phyloP scores from a whole-genome alignment of 2,888 invertebrate species.

The Calameuta idolon region DNA sequence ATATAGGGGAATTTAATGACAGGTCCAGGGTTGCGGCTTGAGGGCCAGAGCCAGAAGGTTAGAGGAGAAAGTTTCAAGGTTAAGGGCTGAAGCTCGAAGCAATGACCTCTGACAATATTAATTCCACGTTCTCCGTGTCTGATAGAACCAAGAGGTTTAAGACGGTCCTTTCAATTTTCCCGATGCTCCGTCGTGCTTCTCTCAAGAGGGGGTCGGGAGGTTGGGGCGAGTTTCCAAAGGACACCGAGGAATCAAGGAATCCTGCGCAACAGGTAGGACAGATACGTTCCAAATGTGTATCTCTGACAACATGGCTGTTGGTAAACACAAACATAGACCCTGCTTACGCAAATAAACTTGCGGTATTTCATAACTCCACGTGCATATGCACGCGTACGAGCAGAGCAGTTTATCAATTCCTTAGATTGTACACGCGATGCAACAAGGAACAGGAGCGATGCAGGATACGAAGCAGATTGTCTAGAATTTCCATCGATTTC shows the following conservation, averaged over 20 bases:
- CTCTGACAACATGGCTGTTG: background rate
- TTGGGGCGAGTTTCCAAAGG: constrained; percentile 13
- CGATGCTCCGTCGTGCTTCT: background rate
- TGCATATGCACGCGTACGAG: background rate
- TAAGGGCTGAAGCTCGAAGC: background rate
- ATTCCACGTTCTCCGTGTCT: background rate
- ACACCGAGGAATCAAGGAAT: constrained; percentile 21
- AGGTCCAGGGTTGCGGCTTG: background rate
- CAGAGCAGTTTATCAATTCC: background rate
- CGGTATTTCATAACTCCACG: background rate
- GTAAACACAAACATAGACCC: background rate
- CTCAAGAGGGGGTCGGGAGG: background rate
- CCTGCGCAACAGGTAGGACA: constrained; percentile 50
- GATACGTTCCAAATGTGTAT: constrained; percentile 27
- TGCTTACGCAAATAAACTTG: background rate
- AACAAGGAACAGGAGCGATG: too few species aligned
- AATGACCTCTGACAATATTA: constrained; percentile 1
- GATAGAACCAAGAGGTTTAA: background rate
- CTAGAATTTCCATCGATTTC: too few species aligned
- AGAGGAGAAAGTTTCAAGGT: background rate
- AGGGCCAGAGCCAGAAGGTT: background rate
- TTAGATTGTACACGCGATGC: too few species aligned
- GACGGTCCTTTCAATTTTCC: background rate
- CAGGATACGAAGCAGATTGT: too few species aligned
- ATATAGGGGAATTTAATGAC: background rate